These are phyloP conservation scores for Boleophthalmus pectinirostris DNA, from an alignment of 2,113 vertebrate species.

Conservation along the genomic window DNA sequence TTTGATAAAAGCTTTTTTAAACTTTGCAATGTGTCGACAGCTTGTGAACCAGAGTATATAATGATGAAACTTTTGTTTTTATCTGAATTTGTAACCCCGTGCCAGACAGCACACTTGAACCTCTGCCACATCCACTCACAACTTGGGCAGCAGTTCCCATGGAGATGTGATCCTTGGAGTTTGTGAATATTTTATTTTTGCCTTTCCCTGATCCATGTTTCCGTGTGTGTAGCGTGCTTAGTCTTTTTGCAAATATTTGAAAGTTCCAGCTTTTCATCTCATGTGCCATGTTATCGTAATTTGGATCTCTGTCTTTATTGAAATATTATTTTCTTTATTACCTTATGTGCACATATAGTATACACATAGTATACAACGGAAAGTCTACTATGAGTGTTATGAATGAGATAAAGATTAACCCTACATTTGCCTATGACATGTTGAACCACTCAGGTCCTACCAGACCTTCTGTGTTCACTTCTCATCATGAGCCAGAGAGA, in stretches of 20 bases:
- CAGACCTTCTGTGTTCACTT: neutral
- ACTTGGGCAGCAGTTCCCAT: constrained; percentile 7
- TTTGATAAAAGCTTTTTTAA: neutral
- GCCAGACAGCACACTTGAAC: neutral
- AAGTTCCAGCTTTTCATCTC: neutral
- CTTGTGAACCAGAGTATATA: neutral
- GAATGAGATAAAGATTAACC: neutral
- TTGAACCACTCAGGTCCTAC: neutral
- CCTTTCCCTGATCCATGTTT: constrained; percentile 9
- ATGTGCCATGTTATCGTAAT: neutral
- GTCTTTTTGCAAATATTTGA: neutral
- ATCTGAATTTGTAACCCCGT: neutral
- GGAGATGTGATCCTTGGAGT: constrained; percentile 3
- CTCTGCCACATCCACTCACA: constrained; percentile 7
- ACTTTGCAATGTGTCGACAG: neutral
- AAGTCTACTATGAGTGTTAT: neutral
- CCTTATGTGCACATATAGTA: neutral
- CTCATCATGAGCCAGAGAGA: neutral
- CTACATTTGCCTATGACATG: neutral
- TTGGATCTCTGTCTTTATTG: neutral
- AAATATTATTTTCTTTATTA: neutral
- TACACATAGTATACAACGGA: too few relatives aligned
- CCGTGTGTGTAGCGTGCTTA: neutral
- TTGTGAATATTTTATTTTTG: neutral
- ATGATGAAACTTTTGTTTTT: too few relatives aligned